Evolutionary conservation across 2,888 invertebrate species (phyloP).

Genomic region (Brachypalpus laphriformis): DNA sequence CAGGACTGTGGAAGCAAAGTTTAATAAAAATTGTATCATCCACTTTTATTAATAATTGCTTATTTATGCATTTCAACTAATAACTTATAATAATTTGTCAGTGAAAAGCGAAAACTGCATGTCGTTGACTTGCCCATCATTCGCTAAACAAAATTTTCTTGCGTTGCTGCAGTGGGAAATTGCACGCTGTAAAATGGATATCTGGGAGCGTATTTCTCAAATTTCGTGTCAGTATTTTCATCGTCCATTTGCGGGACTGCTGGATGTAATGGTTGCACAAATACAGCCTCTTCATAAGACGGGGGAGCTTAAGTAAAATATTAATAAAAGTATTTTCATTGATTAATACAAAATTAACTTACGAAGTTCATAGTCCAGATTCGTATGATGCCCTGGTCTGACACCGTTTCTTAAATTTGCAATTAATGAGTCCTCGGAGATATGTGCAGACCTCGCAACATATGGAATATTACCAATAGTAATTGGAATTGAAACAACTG

Average conservation of each 20-base stretch:
- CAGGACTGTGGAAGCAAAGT: too few species aligned
- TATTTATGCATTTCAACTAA: too few species aligned
- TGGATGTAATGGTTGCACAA: slow-evolving; percentile 3
- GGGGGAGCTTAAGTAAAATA: slow-evolving; percentile 43
- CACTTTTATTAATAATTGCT: too few species aligned
- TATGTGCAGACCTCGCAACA: slow-evolving; percentile 8
- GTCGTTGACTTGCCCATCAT: too few species aligned
- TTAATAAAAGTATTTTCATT: not conserved
- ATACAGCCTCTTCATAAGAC: slow-evolving; percentile 25
- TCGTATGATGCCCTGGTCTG: not conserved
- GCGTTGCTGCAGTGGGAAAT: not conserved
- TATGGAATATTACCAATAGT: slow-evolving; percentile 81
- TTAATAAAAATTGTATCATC: too few species aligned
- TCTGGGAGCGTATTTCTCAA: slow-evolving; percentile 35
- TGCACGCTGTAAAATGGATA: slow-evolving; percentile 40
- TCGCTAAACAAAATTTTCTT: not conserved
- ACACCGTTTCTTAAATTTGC: slow-evolving; percentile 40
- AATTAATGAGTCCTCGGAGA: slow-evolving; percentile 31
- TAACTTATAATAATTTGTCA: too few species aligned
- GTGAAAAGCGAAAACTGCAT: too few species aligned
- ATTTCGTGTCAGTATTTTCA: slow-evolving; percentile 20
- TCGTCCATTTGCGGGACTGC: not conserved
- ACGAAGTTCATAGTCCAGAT: slow-evolving; percentile 25
- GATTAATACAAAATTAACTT: not conserved
- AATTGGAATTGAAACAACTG: slow-evolving; percentile 79